Percentiles rank a stretch among this genome's conserved stretches.
Conservation (phyloP, 2,888 invertebrate species). For the Ganaspis brasiliensis region DNA sequence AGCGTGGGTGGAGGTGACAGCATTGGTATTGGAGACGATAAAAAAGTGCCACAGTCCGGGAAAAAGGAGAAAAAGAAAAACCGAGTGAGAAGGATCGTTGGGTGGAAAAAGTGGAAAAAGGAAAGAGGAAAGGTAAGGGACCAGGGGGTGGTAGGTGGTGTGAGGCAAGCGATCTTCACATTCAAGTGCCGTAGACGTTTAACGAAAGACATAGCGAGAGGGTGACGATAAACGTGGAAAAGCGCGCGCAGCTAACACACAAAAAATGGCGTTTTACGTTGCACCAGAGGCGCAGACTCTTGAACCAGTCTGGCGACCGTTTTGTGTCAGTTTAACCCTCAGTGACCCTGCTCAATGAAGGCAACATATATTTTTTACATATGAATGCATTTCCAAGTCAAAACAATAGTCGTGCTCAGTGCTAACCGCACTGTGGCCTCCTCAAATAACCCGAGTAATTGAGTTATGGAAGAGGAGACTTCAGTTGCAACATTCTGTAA, state of each 20-base stretch:
- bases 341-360: conserved; percentile 27
- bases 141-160: background rate
- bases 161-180: conserved; percentile 54
- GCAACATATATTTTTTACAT: conserved; percentile 37
- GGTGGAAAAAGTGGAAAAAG: conserved; percentile 25
- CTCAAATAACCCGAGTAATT: conserved; percentile 33
- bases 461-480: conserved; percentile 27
- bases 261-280: conserved; percentile 58
- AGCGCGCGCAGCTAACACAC: conserved; percentile 52
- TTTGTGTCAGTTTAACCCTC: conserved; percentile 40
- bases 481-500: conserved; percentile 9
- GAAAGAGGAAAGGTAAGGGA: conserved; percentile 37
- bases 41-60: conserved; percentile 26
- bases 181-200: conserved; percentile 69
- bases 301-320: conserved; percentile 36
- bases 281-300: conserved; percentile 52
- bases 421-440: conserved; percentile 28
- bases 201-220: conserved; percentile 67
- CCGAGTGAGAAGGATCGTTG: conserved; percentile 33
- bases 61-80: conserved; percentile 31
- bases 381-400: conserved; percentile 41
- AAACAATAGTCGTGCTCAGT: conserved; percentile 31
- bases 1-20: background rate
- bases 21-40: conserved; percentile 28
- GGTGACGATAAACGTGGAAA: conserved; percentile 59